Conservation (phyloP, 2,797 vertebrate genomes). For the Sparidentex hasta region DNA sequence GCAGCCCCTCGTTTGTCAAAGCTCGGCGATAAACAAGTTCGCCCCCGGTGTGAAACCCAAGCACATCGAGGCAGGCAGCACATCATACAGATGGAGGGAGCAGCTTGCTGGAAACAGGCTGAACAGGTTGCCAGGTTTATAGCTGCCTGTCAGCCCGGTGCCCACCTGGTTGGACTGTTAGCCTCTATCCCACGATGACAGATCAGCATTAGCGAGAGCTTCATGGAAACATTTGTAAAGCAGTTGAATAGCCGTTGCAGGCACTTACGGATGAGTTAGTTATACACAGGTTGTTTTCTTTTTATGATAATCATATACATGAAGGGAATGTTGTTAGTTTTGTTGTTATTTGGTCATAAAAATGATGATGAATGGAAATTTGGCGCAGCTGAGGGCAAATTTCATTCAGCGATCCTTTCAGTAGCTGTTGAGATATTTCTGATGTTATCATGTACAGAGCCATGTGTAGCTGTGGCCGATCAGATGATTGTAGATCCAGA, state of each 20-base stretch:
- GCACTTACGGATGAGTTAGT: not conserved
- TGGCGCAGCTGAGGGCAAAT: not conserved
- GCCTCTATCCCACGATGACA: slow-evolving; percentile 24
- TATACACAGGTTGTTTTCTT: not conserved
- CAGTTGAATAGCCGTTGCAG: not conserved
- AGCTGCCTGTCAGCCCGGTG: slow-evolving; percentile 51
- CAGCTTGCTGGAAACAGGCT: slow-evolving; percentile 54
- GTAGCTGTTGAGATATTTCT: too few relatives aligned
- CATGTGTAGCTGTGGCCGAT: too few relatives aligned
- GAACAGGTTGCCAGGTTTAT: slow-evolving; percentile 64
- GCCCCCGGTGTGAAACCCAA: slow-evolving; percentile 37
- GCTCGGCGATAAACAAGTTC: slow-evolving; percentile 45
- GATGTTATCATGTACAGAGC: too few relatives aligned
- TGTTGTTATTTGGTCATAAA: not conserved
- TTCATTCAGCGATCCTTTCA: too few relatives aligned
- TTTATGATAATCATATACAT: not conserved
- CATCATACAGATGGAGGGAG: slow-evolving; percentile 66
- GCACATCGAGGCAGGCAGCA: slow-evolving; percentile 40
- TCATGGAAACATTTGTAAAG: slow-evolving; percentile 13
- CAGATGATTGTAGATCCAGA: too few relatives aligned
- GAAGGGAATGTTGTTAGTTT: not conserved
- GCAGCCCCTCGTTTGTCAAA: slow-evolving; percentile 59
- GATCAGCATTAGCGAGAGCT: slow-evolving; percentile 34
- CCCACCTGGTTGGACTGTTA: slow-evolving; percentile 53
- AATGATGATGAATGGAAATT: not conserved